Evolutionary conservation across 2,888 invertebrate genomes (phyloP).

Genomic region (Cerastis leucographa): DNA sequence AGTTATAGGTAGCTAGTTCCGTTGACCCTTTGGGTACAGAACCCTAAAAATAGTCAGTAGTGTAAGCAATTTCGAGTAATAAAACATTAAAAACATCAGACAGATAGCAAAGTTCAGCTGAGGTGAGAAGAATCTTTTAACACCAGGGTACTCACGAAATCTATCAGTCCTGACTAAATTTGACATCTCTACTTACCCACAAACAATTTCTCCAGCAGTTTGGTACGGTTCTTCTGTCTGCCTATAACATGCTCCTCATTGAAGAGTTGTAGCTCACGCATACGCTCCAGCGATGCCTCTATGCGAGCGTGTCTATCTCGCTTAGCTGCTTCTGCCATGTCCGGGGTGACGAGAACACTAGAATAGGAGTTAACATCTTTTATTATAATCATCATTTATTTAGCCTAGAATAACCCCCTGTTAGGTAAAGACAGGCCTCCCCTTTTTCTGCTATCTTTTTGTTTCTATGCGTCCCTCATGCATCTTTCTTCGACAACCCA

Average conservation of each 20-base stretch:
- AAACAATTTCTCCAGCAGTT: constrained; percentile 77
- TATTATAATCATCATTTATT: not conserved
- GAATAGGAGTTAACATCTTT: not conserved
- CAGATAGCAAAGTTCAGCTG: not conserved
- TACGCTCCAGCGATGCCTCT: constrained; percentile 77
- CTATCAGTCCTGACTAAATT: not conserved
- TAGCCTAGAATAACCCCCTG: not conserved
- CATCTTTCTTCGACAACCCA: not conserved
- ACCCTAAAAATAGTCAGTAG: too few relatives aligned
- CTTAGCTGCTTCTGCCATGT: constrained; percentile 78
- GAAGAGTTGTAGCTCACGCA: constrained; percentile 80
- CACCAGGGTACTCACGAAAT: not conserved
- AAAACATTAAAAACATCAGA: not conserved
- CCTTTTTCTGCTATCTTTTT: not conserved
- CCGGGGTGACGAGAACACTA: constrained; percentile 77
- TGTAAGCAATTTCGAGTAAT: not conserved
- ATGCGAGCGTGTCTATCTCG: constrained; percentile 72
- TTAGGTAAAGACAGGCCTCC: not conserved
- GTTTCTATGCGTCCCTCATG: not conserved
- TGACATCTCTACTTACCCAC: constrained; percentile 75
- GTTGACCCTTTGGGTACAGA: too few relatives aligned
- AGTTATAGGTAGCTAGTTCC: too few relatives aligned
- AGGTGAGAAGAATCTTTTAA: not conserved
- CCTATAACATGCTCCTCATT: constrained; percentile 77
- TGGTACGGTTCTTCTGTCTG: constrained; percentile 76